Conservation (phyloP, 1,140 invertebrate species). For the Trichogramma pretiosum region DNA sequence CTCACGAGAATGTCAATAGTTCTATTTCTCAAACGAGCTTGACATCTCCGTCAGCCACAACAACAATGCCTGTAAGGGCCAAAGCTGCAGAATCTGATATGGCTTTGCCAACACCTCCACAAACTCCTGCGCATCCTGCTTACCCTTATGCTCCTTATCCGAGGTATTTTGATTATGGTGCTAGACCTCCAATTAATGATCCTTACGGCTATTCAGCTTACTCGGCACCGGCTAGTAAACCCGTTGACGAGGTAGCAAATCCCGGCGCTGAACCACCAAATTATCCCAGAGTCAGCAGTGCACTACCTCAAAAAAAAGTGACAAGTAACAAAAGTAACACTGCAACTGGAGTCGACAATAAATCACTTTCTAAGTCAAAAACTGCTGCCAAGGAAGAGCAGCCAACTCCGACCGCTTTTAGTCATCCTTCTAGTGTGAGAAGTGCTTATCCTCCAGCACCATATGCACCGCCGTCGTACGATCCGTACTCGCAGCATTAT, state of each 20-base stretch:
- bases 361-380: too few relatives aligned
- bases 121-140: constrained; percentile 6
- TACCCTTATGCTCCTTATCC: constrained; percentile 42
- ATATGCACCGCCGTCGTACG: constrained; percentile 46
- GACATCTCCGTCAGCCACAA: neutral
- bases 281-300: neutral
- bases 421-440: constrained; percentile 42
- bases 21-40: neutral
- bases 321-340: too few relatives aligned
- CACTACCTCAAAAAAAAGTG: too few relatives aligned
- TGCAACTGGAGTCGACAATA: too few relatives aligned
- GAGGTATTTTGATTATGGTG: constrained; percentile 43
- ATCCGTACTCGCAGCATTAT: constrained; percentile 47
- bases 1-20: constrained; percentile 6
- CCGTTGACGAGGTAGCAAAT: neutral
- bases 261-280: neutral
- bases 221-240: constrained; percentile 27
- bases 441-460: constrained; percentile 39
- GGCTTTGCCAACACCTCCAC: constrained; percentile 13
- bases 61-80: neutral
- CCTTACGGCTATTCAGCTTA: constrained; percentile 38
- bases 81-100: neutral
- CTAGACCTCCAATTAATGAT: constrained; percentile 32
- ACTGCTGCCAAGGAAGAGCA: constrained; percentile 27
- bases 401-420: constrained; percentile 36